Conservation (phyloP, 2,113 vertebrate species). For the Oreochromis spilurus region DNA sequence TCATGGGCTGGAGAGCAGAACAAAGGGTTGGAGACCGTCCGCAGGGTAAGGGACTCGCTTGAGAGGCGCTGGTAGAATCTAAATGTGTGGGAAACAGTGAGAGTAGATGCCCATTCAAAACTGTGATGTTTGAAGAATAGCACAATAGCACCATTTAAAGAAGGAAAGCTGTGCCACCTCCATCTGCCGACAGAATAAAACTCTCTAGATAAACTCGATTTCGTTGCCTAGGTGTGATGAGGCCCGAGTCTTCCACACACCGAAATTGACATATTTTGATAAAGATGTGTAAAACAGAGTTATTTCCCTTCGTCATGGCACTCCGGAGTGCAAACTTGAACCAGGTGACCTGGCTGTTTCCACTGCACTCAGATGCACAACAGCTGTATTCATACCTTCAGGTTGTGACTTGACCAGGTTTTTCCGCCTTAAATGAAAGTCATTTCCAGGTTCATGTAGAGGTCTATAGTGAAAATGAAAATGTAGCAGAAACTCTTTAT, state of each 20-base stretch:
- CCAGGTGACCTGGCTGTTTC: background rate
- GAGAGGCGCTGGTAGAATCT: background rate
- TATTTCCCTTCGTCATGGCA: background rate
- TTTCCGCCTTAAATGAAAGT: background rate
- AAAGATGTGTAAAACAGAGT: background rate
- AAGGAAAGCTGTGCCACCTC: fast-evolving
- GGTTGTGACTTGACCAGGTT: background rate
- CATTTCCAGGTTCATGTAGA: background rate
- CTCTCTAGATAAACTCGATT: background rate
- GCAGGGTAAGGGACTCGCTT: background rate
- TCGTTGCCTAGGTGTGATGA: background rate
- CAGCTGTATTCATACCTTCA: background rate
- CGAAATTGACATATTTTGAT: background rate
- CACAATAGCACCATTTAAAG: background rate
- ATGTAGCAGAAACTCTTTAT: background rate
- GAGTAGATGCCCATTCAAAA: background rate
- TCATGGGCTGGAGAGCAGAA: background rate
- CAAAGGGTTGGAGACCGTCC: background rate
- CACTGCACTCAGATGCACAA: background rate
- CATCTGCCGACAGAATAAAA: background rate
- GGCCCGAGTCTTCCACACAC: background rate
- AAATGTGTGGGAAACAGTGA: background rate
- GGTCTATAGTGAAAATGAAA: background rate
- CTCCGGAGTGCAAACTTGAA: background rate
- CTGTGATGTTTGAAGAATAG: background rate